phyloP scores from a whole-genome alignment of 2,888 invertebrate species.

The Pachymerium ferrugineum region DNA sequence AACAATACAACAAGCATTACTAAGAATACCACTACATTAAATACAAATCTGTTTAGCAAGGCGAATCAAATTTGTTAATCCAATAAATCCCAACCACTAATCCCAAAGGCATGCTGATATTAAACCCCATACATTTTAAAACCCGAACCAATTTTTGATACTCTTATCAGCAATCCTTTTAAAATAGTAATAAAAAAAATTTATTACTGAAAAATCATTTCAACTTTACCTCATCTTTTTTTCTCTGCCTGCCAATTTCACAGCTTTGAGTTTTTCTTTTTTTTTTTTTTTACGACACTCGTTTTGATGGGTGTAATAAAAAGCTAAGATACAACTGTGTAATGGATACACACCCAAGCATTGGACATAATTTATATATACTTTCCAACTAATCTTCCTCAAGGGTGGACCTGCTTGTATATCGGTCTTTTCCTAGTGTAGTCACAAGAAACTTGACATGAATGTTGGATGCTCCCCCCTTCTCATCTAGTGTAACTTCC shows the following conservation, averaged over 20 bases:
- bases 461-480: not conserved
- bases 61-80: no score
- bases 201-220: not conserved
- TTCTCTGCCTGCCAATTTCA: not conserved
- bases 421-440: not conserved
- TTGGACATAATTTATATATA: not conserved
- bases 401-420: not conserved
- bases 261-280: not conserved
- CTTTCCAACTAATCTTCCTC: not conserved
- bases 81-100: no score
- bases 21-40: no score
- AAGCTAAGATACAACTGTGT: not conserved
- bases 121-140: no score
- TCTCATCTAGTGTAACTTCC: not conserved
- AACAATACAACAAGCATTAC: no score
- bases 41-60: no score
- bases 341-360: not conserved
- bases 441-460: not conserved
- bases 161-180: no score
- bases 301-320: not conserved
- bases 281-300: not conserved
- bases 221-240: not conserved
- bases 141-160: no score
- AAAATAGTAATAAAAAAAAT: not conserved
- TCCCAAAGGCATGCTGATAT: no score